Conservation (phyloP, 2,888 invertebrate species). For the Philereme transversata region DNA sequence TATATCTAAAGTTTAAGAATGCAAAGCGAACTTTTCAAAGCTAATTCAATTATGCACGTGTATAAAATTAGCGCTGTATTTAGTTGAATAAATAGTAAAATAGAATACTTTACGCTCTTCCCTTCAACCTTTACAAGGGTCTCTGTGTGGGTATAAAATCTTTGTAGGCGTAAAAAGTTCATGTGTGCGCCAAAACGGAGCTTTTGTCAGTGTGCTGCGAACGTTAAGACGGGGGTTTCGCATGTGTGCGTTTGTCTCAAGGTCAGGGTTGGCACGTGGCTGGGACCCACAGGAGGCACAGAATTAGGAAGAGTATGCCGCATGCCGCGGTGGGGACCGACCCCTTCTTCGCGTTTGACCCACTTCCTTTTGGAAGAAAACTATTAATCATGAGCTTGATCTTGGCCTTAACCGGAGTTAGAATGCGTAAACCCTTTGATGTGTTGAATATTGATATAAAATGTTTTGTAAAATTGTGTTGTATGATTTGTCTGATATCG, state of each 20-base stretch:
- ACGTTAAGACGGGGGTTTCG: constrained; percentile 26
- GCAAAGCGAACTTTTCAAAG: too few species aligned
- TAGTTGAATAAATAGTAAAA: background rate
- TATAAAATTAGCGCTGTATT: too few species aligned
- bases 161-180: constrained; percentile 17
- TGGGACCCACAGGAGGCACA: constrained; percentile 11
- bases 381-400: constrained; percentile 31
- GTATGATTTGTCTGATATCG: background rate
- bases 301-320: constrained; percentile 16
- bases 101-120: background rate
- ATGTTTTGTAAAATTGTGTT: background rate
- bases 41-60: too few species aligned
- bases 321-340: constrained; percentile 15
- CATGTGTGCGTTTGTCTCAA: constrained; percentile 57
- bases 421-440: constrained; percentile 1
- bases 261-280: constrained; percentile 69
- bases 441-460: constrained; percentile 6
- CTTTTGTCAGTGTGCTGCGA: too few species aligned
- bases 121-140: background rate
- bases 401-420: constrained; percentile 21
- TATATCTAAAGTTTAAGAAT: too few species aligned
- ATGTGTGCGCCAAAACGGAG: constrained; percentile 19
- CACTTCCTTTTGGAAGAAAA: constrained; percentile 30
- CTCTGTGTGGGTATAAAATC: background rate
- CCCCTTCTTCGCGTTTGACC: constrained; percentile 30